These are phyloP conservation scores for Drosophila lacteicornis DNA, from an alignment of 1,140 invertebrate species.

Conservation along the genomic window DNA sequence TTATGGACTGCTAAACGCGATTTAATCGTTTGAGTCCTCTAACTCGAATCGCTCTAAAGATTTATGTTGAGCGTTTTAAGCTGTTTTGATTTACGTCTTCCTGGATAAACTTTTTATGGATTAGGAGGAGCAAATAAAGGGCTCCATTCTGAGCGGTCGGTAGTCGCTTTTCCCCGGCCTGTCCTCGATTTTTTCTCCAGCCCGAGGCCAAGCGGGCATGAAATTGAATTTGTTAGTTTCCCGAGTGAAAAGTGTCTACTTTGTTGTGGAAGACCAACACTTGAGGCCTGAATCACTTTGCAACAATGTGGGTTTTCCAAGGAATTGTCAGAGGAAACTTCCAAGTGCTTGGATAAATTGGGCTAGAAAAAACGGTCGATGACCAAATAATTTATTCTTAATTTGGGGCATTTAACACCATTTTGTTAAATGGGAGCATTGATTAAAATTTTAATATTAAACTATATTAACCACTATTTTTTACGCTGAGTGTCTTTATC, in stretches of 20 bases:
- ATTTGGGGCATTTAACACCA: too few species aligned
- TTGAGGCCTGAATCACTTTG: slow-evolving; percentile 1
- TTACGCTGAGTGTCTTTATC: too few species aligned
- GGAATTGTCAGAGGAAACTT: not conserved
- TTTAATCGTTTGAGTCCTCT: slow-evolving; percentile 28
- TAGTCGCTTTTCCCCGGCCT: not conserved
- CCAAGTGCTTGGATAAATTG: not conserved
- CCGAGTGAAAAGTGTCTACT: slow-evolving; percentile 16
- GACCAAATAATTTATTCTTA: not conserved
- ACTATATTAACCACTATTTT: too few species aligned
- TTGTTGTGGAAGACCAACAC: not conserved
- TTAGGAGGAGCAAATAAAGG: slow-evolving; percentile 37
- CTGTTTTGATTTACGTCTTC: slow-evolving; percentile 69
- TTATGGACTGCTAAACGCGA: slow-evolving; percentile 31
- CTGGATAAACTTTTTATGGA: slow-evolving; percentile 30
- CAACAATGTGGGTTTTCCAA: not conserved
- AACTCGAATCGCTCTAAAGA: slow-evolving; percentile 31
- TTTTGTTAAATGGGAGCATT: too few species aligned
- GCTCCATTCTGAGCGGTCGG: slow-evolving; percentile 1
- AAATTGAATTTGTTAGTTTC: slow-evolving; percentile 66
- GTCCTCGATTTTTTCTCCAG: not conserved
- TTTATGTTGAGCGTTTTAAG: slow-evolving; percentile 56
- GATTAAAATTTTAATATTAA: too few species aligned
- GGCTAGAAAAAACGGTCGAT: too few species aligned
- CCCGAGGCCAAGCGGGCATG: slow-evolving; percentile 48